Base-by-base conservation (phyloP, 2,888 invertebrate species). In the Ptychoptera albimana region DNA sequence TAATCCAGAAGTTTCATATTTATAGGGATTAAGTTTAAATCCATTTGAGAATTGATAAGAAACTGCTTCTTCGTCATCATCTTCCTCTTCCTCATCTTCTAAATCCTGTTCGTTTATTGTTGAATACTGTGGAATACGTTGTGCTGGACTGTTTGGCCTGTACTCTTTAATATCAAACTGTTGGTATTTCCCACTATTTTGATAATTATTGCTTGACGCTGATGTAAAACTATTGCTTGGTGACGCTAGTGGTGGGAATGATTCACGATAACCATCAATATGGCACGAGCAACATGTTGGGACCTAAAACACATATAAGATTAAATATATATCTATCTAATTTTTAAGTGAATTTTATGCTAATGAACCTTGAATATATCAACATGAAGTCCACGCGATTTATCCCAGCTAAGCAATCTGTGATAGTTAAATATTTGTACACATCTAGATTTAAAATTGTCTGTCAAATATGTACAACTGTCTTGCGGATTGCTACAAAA, bases 381-480 rank as follows among this genome's bases (percentile, higher is more conserved):
- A 73, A 85, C 82, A 52, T 85, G 85, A 1, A 86, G 70, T 9
- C 85, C 85, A 42, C 79, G 73, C 45, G 77, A 75, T 50, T 81
- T 77, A 56, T 85, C 85, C 84, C 86, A 87, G 1, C 85, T 83
- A 4, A 87, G 60, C 1, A 87, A 68, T 6, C 86, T 71, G 55
- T 87, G 86, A 54, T 85, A 85, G 56, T 85, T 85, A 59, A 82
- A 85, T 0, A 87, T 79, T 69, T 87, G 87, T 2, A 78, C 73
- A 57, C 87, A 87, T 52, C 82, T 78, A 0, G 86, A 85, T 50
- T 80, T 78, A 57, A 83, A 82, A 50, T 81, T 80, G 46, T 82
- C 81, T 0, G 83, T 79, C 42, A 87, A 70, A 56, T 83, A 86
- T 1, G 82, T 82, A 57, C 87, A 87, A 8, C 78, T 70, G 47